Evolutionary conservation across 64 coral and sea anemone species (phyloP), one percentile per base, ranked within the genome.

Genomic region (Orbicella faveolata): DNA sequence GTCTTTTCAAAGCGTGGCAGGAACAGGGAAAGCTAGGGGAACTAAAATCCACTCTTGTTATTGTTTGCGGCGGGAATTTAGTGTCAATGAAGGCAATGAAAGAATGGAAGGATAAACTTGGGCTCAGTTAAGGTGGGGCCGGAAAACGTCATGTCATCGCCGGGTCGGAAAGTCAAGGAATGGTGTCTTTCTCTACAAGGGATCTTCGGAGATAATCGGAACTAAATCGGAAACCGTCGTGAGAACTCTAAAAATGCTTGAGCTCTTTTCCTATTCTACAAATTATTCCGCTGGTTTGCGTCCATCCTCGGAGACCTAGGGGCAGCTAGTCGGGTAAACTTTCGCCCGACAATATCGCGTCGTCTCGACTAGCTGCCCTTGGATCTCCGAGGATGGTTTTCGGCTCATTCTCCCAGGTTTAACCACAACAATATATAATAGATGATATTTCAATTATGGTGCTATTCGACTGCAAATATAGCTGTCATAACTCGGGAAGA

Each of bases 1-100:
- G 87, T 7, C 80, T 93, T 36, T 93, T 95, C 20, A 62, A 81
- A 63, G 74, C 25, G 21, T 93, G 90, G 90, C 86, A 86, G 62
- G 87, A 89, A 13, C 66, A 98, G 12, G 93, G 88, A 9, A 95
- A 93, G 80, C 61, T 98, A 13, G 51, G 66, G 9, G 87, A 89
- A 15, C n/a, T 98, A 14, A 77, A 77, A 44, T 90, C 94, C 12
- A 87, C 83, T 75, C 89, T 98, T 17, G 90, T 98, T 15, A 91
- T 98, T 25, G 94, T 98, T 10, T 98, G 96, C 52, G 96, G 96
- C 6, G 96, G 96, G 55, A 98, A 88, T 61, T 92, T 90, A 72
- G 91, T 95, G 34, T 88, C 96, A 26, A 79, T 98, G 33, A 80
- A 98, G 4, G 87, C 93, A 75, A 62, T 98, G 83, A 39, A 65